Conservation (phyloP, 30 jellyfish, hydroid and myxozoan genomes). For the Turritopsis dohrnii region DNA sequence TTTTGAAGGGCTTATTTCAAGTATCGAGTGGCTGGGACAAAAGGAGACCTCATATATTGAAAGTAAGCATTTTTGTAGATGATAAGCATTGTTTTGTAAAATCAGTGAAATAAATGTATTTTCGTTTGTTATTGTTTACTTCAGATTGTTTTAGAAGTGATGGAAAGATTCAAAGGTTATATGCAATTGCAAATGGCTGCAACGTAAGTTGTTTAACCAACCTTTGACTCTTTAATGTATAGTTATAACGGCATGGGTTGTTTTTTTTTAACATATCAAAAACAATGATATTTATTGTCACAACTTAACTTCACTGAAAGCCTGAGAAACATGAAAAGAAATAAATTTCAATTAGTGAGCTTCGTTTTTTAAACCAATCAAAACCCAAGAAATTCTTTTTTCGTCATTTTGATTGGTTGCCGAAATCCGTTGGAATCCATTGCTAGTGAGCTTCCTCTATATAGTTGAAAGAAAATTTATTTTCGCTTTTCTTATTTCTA, state of each 20-base stretch:
- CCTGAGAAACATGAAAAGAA: too few relatives aligned
- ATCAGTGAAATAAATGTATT: not conserved
- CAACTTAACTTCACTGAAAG: too few relatives aligned
- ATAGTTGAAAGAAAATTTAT: not conserved
- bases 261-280: not conserved
- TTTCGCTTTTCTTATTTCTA: not conserved
- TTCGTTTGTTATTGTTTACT: not conserved
- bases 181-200: conserved; percentile 76
- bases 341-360: too few relatives aligned
- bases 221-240: not conserved
- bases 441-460: too few relatives aligned
- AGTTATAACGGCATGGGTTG: too few relatives aligned
- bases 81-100: not conserved
- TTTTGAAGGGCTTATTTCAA: conserved; percentile 55
- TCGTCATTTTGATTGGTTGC: too few relatives aligned
- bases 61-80: conserved; percentile 35
- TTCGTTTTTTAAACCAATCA: too few relatives aligned
- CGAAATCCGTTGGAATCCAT: too few relatives aligned
- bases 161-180: conserved; percentile 41
- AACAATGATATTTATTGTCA: too few relatives aligned
- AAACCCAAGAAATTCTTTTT: too few relatives aligned
- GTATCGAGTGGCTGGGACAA: conserved; percentile 58
- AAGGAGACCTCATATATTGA: conserved; percentile 62
- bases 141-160: conserved; percentile 53
- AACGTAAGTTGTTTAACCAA: conserved; percentile 49